These are phyloP conservation scores for Metellina segmentata DNA, from an alignment of 2,888 invertebrate genomes.

Conservation along the genomic window DNA sequence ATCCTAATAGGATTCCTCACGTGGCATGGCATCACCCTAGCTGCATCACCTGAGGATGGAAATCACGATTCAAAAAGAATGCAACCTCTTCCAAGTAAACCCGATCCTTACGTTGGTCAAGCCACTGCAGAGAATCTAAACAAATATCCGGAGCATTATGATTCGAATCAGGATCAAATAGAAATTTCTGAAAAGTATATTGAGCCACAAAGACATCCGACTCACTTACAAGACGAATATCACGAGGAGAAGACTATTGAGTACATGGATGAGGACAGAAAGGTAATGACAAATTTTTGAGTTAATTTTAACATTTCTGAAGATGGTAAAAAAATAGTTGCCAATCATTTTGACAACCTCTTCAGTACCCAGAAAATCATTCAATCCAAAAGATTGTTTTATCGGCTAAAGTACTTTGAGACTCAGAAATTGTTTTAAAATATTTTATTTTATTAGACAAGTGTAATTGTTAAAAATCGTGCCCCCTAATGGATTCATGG, in stretches of 20 bases:
- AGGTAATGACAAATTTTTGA: neutral
- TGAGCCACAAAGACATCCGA: conserved; percentile 11
- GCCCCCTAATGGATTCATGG: too few species aligned
- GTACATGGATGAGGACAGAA: neutral
- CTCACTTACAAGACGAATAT: conserved; percentile 24
- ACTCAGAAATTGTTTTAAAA: too few species aligned
- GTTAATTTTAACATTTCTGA: neutral
- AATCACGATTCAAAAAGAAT: conserved; percentile 16
- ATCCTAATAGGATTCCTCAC: conserved; percentile 13
- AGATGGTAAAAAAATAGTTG: too few species aligned
- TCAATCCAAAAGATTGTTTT: too few species aligned
- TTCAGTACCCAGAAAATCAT: too few species aligned
- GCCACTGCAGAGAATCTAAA: neutral
- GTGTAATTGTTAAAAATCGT: too few species aligned
- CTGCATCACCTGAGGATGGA: neutral
- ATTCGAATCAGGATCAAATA: neutral
- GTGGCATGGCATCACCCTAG: neutral
- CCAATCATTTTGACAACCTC: too few species aligned
- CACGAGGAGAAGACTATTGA: conserved; percentile 10
- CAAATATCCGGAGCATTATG: conserved; percentile 18
- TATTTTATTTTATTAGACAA: too few species aligned
- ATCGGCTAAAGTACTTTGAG: too few species aligned
- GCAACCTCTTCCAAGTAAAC: neutral
- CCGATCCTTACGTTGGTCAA: neutral
- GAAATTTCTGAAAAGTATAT: neutral